Evolutionary conservation across 2,797 vertebrate species (phyloP).

Genomic region (Synanceia verrucosa): DNA sequence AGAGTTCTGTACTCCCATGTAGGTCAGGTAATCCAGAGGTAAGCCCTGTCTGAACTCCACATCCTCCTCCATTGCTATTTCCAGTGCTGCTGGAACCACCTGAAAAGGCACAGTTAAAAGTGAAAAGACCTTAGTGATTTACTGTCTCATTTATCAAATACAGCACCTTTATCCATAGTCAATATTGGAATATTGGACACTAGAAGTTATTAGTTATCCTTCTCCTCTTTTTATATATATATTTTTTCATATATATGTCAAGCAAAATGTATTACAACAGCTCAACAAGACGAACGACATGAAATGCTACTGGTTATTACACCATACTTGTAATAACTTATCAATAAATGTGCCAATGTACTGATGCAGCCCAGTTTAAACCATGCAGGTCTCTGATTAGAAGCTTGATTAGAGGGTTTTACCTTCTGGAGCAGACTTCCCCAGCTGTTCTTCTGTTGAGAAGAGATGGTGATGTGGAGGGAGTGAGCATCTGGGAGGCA

Average conservation of each 20-base stretch:
- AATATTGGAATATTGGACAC: background rate
- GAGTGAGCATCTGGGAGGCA: conserved; percentile 91
- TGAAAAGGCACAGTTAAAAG: conserved; percentile 44
- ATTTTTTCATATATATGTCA: background rate
- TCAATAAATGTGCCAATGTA: background rate
- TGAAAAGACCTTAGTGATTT: background rate
- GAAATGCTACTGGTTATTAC: background rate
- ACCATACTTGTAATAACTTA: background rate
- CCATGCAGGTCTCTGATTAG: background rate
- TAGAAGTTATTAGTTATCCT: background rate
- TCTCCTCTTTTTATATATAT: background rate
- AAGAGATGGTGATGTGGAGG: conserved; percentile 94
- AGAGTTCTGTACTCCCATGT: conserved; percentile 93
- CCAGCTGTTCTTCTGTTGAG: conserved; percentile 96
- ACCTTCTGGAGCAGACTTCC: conserved; percentile 91
- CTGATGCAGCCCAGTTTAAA: background rate
- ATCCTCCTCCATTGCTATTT: conserved; percentile 93
- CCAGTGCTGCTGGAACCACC: conserved; percentile 89
- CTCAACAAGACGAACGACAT: background rate
- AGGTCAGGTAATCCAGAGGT: conserved; percentile 90
- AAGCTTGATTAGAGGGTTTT: background rate
- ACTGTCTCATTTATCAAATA: background rate
- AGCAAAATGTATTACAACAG: background rate
- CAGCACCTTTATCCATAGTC: background rate
- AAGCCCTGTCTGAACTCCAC: conserved; percentile 92